A percentile compares a stretch with the other conserved stretches of the same genome.
phyloP scores from a whole-genome alignment of 2,113 vertebrate genomes.

The Leptobrachium ailaonicum region DNA sequence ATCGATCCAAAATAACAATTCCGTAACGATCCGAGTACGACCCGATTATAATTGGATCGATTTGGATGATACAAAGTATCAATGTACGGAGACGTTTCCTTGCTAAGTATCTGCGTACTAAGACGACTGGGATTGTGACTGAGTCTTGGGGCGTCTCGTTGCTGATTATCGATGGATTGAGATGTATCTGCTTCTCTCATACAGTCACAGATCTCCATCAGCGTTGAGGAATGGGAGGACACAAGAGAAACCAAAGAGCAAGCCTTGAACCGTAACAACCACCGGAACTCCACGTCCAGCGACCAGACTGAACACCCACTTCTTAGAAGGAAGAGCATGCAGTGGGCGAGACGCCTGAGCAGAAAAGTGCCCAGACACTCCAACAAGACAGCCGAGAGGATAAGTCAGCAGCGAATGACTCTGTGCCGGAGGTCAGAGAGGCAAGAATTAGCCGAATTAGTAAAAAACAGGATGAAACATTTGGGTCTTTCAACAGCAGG shows the following conservation, averaged over 20 bases:
- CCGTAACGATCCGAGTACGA: too few relatives aligned
- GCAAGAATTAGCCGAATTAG: constrained; percentile 88
- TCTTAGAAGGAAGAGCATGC: constrained; percentile 87
- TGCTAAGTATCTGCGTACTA: too few relatives aligned
- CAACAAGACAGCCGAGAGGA: constrained; percentile 75
- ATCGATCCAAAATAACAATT: too few relatives aligned
- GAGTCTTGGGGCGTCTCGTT: too few relatives aligned
- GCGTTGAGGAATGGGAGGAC: constrained; percentile 85
- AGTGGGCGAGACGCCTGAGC: constrained; percentile 88
- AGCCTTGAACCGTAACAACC: constrained; percentile 63
- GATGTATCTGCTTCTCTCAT: constrained; percentile 46
- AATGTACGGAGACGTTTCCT: too few relatives aligned
- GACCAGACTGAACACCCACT: constrained; percentile 82
- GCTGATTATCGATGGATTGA: too few relatives aligned
- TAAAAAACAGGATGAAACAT: constrained; percentile 93
- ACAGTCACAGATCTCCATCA: constrained; percentile 87
- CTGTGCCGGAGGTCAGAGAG: constrained; percentile 86
- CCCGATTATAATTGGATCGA: too few relatives aligned
- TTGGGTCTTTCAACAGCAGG: constrained; percentile 86
- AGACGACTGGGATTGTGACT: too few relatives aligned
- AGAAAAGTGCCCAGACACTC: constrained; percentile 77
- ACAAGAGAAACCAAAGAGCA: constrained; percentile 80
- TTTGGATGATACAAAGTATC: too few relatives aligned
- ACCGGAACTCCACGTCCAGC: constrained; percentile 75
- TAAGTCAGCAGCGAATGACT: constrained; percentile 81